A percentile compares a stretch with the other conserved stretches of the same genome.
Evolutionary conservation across 2,888 invertebrate genomes (phyloP).

Genomic region (Standfussiana lucernea): DNA sequence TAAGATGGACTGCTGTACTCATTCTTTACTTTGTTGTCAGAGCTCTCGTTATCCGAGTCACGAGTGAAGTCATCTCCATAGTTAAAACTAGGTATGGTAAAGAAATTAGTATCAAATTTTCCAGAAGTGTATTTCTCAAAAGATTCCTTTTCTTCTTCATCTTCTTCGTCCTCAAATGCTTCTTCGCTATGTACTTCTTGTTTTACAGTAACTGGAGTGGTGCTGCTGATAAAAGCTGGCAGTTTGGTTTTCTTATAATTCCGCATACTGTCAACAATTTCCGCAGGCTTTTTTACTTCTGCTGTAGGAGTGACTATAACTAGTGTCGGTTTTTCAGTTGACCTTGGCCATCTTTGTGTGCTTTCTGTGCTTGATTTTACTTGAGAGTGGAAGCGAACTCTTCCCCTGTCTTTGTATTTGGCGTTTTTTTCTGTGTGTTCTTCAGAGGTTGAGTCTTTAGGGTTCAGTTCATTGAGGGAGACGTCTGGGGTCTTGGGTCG

Average conservation of each 20-base stretch:
- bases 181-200: slow-evolving; percentile 73
- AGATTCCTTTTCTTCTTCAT: slow-evolving; percentile 79
- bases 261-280: slow-evolving; percentile 85
- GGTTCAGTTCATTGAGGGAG: slow-evolving; percentile 84
- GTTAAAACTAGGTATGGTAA: slow-evolving; percentile 85
- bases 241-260: slow-evolving; percentile 84
- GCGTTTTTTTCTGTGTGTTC: slow-evolving; percentile 87
- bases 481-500: slow-evolving; percentile 80
- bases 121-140: slow-evolving; percentile 87
- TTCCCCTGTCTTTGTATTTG: slow-evolving; percentile 88
- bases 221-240: slow-evolving; percentile 74
- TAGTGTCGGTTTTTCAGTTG: slow-evolving; percentile 77
- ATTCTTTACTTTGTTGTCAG: slow-evolving; percentile 79
- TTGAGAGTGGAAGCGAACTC: slow-evolving; percentile 79
- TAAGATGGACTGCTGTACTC: slow-evolving; percentile 80
- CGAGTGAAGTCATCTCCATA: slow-evolving; percentile 79
- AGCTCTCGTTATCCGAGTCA: slow-evolving; percentile 75
- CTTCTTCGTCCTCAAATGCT: slow-evolving; percentile 78
- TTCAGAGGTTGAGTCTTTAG: slow-evolving; percentile 84
- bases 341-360: slow-evolving; percentile 72
- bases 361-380: slow-evolving; percentile 79
- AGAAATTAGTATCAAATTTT: slow-evolving; percentile 88
- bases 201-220: slow-evolving; percentile 71
- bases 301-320: slow-evolving; percentile 86
- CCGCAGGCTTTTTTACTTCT: slow-evolving; percentile 82